phyloP scores from a whole-genome alignment of 2,888 invertebrate species.

The Cheilosia soror region DNA sequence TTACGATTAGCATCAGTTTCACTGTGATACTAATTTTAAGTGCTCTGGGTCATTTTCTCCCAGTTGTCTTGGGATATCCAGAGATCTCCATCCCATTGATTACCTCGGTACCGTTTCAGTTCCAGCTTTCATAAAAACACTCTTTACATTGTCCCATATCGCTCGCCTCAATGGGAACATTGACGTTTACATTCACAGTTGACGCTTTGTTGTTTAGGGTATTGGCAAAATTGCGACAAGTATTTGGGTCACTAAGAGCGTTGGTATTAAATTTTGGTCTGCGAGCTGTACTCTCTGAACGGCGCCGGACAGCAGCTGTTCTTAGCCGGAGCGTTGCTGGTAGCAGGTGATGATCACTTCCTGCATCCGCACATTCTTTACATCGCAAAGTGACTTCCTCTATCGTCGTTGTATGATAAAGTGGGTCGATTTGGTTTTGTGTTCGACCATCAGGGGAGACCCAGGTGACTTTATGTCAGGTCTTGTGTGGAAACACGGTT shows the following conservation, averaged over 20 bases:
- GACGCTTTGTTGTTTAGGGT: background rate
- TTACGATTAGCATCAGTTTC: too few relatives aligned
- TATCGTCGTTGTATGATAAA: background rate
- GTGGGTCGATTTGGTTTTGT: background rate
- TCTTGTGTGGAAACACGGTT: background rate
- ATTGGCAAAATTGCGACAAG: background rate
- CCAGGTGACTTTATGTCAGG: background rate
- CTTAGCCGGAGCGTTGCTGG: too few relatives aligned
- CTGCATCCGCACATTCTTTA: background rate
- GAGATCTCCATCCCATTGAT: too few relatives aligned
- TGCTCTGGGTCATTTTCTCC: rapidly evolving
- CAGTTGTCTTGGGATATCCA: background rate
- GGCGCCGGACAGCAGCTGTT: background rate
- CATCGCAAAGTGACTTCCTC: background rate
- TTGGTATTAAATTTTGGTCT: too few relatives aligned
- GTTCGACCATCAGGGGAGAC: background rate
- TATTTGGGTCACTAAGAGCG: too few relatives aligned
- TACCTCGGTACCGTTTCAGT: background rate
- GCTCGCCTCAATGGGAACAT: background rate
- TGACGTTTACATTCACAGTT: background rate
- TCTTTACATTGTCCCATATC: background rate
- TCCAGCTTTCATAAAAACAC: background rate
- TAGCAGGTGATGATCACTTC: too few relatives aligned
- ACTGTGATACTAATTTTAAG: too few relatives aligned
- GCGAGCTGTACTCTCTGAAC: background rate